phyloP scores from a whole-genome alignment of 2,888 invertebrate genomes.

The Ashinkailepas kermadecensis region DNA sequence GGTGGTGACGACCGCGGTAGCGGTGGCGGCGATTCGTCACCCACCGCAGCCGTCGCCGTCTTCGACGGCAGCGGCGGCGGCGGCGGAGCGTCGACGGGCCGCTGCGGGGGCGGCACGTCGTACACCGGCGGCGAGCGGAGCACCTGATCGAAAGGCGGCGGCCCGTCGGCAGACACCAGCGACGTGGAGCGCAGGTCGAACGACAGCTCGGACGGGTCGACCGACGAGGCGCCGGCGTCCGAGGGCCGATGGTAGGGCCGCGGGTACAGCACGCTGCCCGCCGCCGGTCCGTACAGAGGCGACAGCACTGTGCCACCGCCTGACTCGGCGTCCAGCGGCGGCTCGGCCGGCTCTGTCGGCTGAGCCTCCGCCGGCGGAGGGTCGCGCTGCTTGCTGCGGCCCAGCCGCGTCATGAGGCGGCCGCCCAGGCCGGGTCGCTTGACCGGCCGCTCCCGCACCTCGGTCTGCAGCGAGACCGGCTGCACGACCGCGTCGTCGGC shows the following conservation, averaged over 20 bases:
- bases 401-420: background rate
- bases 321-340: background rate
- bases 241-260: background rate
- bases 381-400: background rate
- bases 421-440: background rate
- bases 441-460: background rate
- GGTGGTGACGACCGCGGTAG: background rate
- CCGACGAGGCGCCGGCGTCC: background rate
- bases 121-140: background rate
- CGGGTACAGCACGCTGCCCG: background rate
- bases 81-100: background rate
- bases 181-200: background rate
- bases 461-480: background rate
- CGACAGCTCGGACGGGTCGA: background rate
- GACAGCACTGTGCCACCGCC: background rate
- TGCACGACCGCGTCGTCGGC: background rate
- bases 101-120: constrained; percentile 16
- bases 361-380: background rate
- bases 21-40: background rate
- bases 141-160: background rate
- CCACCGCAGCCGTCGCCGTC: too few species aligned
- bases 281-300: background rate
- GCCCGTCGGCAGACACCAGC: background rate
- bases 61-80: background rate
- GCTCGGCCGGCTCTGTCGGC: background rate